Evolutionary conservation across 2,888 invertebrate genomes (phyloP).

Genomic region (Portevinia maculata): DNA sequence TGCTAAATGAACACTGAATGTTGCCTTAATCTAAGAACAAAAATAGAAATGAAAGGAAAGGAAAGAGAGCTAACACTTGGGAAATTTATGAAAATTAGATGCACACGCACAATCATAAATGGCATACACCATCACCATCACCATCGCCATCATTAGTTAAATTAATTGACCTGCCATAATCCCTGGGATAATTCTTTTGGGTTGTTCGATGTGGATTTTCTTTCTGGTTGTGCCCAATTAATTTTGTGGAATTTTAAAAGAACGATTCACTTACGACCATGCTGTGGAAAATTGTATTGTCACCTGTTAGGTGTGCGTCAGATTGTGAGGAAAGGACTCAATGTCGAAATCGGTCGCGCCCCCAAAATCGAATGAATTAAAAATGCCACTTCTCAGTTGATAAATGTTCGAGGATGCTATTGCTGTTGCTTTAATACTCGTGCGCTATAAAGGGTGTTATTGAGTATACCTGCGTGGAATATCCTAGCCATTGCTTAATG

Average conservation of each 20-base stretch:
- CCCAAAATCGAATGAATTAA: slow-evolving; percentile 34
- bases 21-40: slow-evolving; percentile 36
- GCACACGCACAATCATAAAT: slow-evolving; percentile 56
- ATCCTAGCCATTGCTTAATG: slow-evolving; percentile 47
- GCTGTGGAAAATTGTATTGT: slow-evolving; percentile 59
- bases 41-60: slow-evolving; percentile 30
- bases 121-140: slow-evolving; percentile 41
- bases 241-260: slow-evolving; percentile 70
- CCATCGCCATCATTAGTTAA: slow-evolving; percentile 42
- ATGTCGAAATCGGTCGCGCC: background rate
- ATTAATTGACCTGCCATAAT: slow-evolving; percentile 71
- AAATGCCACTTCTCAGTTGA: slow-evolving; percentile 61
- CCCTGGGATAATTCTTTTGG: slow-evolving; percentile 53
- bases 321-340: background rate
- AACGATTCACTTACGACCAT: slow-evolving; percentile 49
- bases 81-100: slow-evolving; percentile 66
- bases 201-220: slow-evolving; percentile 27
- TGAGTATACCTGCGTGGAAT: slow-evolving; percentile 29
- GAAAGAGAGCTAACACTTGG: slow-evolving; percentile 11
- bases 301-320: slow-evolving; percentile 63
- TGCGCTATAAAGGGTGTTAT: slow-evolving; percentile 24
- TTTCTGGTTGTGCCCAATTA: slow-evolving; percentile 60
- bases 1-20: background rate
- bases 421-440: background rate
- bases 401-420: slow-evolving; percentile 60